phyloP scores from a whole-genome alignment of 2,888 invertebrate species.

The Apodemia hepburni region DNA sequence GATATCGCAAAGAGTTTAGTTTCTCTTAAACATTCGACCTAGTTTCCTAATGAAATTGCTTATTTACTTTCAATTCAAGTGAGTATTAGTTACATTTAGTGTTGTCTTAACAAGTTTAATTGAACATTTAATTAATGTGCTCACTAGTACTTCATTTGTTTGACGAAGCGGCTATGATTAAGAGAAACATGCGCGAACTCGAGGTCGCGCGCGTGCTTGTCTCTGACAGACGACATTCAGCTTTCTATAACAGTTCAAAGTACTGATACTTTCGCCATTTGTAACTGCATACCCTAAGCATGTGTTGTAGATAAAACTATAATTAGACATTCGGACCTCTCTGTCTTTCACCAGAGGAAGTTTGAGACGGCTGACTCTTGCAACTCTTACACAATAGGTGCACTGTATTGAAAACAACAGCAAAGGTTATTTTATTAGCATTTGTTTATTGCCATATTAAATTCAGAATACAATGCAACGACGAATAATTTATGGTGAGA shows the following conservation, averaged over 20 bases:
- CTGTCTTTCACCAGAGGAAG: not conserved
- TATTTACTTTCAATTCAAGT: conserved; percentile 20
- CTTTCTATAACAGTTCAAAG: conserved; percentile 23
- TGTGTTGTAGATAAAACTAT: conserved; percentile 2
- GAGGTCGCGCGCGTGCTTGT: conserved; percentile 50
- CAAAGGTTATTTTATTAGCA: conserved; percentile 4
- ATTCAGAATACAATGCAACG: not conserved
- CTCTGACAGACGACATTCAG: conserved; percentile 41
- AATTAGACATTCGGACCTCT: conserved; percentile 3
- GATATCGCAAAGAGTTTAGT: not conserved
- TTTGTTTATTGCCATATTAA: conserved; percentile 5
- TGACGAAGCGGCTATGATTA: conserved; percentile 54
- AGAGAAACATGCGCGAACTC: conserved; percentile 51
- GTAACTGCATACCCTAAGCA: conserved; percentile 18
- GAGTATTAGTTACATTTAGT: conserved; percentile 22
- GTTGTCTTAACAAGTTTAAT: conserved; percentile 26
- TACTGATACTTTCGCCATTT: conserved; percentile 22
- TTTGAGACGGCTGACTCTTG: not conserved
- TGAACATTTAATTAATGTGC: conserved; percentile 26
- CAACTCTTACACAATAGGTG: conserved; percentile 1
- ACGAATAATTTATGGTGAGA: not conserved
- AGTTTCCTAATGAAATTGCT: conserved; percentile 4
- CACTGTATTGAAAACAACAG: conserved; percentile 6
- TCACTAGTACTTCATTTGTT: conserved; percentile 38
- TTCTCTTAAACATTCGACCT: not conserved